Evolutionary conservation across 2,113 vertebrate species (phyloP).

Genomic region (Myrmecophaga tridactyla): DNA sequence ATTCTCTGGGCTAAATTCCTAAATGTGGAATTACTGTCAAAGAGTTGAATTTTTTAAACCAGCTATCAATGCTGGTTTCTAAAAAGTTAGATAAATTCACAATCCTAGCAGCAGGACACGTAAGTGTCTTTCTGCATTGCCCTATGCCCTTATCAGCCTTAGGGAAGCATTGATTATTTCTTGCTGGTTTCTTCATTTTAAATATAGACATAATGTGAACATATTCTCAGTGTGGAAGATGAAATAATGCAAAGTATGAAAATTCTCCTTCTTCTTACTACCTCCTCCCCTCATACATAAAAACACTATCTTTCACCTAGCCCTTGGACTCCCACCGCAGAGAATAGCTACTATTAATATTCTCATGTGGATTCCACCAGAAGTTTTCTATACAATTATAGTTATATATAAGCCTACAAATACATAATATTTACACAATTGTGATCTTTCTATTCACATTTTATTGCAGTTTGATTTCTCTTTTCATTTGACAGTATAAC

Average conservation of each 20-base stretch:
- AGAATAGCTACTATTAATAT: rapidly evolving
- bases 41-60: too few species aligned
- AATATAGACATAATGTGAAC: neutral
- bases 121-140: too few species aligned
- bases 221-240: rapidly evolving
- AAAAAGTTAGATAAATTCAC: too few species aligned
- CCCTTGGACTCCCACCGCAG: too few species aligned
- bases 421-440: neutral
- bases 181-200: neutral
- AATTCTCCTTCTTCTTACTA: rapidly evolving
- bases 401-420: rapidly evolving
- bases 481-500: neutral
- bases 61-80: too few species aligned
- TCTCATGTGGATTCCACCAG: rapidly evolving
- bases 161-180: too few species aligned
- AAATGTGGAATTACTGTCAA: too few species aligned
- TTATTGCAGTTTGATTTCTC: neutral
- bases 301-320: rapidly evolving
- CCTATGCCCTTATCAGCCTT: too few species aligned
- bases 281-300: rapidly evolving
- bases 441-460: neutral
- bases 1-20: too few species aligned
- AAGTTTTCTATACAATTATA: neutral
- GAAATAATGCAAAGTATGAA: too few species aligned
- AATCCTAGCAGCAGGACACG: too few species aligned